phyloP scores from a whole-genome alignment of 2,113 vertebrate genomes.

The Cyanoramphus novaezelandiae region DNA sequence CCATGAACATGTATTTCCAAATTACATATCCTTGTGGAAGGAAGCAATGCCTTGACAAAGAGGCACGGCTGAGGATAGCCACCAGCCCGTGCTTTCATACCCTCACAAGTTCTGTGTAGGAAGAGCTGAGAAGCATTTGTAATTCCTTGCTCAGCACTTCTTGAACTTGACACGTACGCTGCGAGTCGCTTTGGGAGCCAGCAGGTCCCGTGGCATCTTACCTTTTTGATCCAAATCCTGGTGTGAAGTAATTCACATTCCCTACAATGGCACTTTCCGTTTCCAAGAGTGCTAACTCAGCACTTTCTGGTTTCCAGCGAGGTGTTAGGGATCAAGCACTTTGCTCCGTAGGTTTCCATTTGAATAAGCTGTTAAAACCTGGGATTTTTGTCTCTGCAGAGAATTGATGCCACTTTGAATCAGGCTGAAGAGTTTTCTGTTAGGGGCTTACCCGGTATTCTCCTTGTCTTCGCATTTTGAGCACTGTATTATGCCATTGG shows the following conservation, averaged over 20 bases:
- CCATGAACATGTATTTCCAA: neutral
- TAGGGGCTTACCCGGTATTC: neutral
- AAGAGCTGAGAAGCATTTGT: too few species aligned
- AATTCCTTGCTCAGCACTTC: neutral
- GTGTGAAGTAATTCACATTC: neutral
- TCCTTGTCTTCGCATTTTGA: neutral
- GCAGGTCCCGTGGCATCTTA: neutral
- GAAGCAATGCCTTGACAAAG: neutral
- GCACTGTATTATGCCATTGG: neutral
- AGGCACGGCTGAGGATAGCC: neutral
- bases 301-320: neutral
- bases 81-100: neutral
- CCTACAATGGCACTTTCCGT: neutral
- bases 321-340: neutral
- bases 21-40: fast-evolving
- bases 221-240: neutral
- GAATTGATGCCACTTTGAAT: neutral
- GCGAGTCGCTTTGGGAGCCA: neutral
- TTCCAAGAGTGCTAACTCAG: neutral
- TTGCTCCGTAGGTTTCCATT: neutral
- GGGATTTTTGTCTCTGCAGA: neutral
- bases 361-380: neutral
- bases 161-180: neutral
- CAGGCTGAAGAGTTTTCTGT: neutral
- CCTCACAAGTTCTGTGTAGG: neutral